Conservation (phyloP, 2,797 vertebrate genomes). For the Choloepus didactylus region DNA sequence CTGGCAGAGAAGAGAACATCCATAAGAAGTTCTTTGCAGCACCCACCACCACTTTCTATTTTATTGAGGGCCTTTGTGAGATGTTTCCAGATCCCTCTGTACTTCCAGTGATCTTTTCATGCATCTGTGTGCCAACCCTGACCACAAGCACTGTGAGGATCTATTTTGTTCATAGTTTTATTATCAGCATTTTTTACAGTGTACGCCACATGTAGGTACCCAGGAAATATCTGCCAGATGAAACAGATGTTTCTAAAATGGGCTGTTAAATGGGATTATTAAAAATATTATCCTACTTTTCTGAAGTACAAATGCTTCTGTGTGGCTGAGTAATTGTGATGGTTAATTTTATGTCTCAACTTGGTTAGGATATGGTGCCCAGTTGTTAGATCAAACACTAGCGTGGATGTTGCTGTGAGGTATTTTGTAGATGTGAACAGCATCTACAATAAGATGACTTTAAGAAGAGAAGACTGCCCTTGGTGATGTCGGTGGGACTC, state of each 20-base stretch:
- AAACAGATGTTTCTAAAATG: conserved; percentile 26
- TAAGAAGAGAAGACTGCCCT: no score
- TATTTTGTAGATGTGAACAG: no score
- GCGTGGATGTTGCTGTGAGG: no score
- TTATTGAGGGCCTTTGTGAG: not conserved
- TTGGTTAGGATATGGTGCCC: no score
- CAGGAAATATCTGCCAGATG: not conserved
- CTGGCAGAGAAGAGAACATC: not conserved
- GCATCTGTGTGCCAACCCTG: not conserved
- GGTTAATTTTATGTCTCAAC: no score
- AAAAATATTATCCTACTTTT: not conserved
- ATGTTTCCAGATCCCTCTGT: not conserved
- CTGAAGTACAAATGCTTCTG: conserved; percentile 10
- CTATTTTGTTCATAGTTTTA: not conserved
- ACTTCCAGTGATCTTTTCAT: not conserved
- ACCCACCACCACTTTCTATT: not conserved
- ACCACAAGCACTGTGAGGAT: not conserved
- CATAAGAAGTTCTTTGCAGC: not conserved
- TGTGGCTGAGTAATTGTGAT: not conserved
- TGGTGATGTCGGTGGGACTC: no score
- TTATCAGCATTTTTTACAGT: not conserved
- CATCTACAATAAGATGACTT: no score
- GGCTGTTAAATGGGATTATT: not conserved
- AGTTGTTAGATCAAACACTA: no score
- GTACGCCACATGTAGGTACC: not conserved